Evolutionary conservation across 1,140 invertebrate genomes (phyloP).

Genomic region (Catajapyx aquilonaris): DNA sequence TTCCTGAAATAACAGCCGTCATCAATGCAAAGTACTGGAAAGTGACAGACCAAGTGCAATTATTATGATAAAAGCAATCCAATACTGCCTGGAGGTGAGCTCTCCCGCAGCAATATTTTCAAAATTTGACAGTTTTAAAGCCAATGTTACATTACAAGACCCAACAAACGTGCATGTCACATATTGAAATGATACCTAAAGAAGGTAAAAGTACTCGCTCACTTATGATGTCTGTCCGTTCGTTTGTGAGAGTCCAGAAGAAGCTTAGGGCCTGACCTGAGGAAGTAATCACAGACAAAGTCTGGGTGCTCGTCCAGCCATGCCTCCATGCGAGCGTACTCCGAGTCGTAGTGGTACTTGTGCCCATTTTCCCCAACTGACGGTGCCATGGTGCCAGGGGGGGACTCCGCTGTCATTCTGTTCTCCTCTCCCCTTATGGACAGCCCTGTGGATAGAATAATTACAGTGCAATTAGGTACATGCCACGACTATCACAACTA

Average conservation of each 20-base stretch:
- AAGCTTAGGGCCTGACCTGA: slow-evolving; percentile 37
- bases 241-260: too few relatives aligned
- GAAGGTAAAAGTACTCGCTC: too few relatives aligned
- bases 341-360: slow-evolving; percentile 46
- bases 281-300: slow-evolving; percentile 85
- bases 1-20: slow-evolving; percentile 45
- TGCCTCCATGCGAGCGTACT: slow-evolving; percentile 65
- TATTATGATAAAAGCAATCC: too few relatives aligned
- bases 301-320: slow-evolving; percentile 93
- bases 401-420: slow-evolving; percentile 42
- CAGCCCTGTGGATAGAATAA: slow-evolving; percentile 47
- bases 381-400: slow-evolving; percentile 24
- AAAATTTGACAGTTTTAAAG: too few relatives aligned
- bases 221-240: too few relatives aligned
- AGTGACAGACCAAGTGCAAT: too few relatives aligned
- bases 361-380: slow-evolving; percentile 21
- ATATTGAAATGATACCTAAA: too few relatives aligned
- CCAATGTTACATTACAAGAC: too few relatives aligned
- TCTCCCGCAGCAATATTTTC: too few relatives aligned
- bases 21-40: too few relatives aligned
- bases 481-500: neutral
- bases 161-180: too few relatives aligned
- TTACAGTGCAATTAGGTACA: neutral
- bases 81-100: too few relatives aligned
- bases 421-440: slow-evolving; percentile 52